Evolutionary conservation across 2,888 invertebrate species (phyloP), one percentile per base, ranked within the genome.

Genomic region (Drosophila austrosaltans): DNA sequence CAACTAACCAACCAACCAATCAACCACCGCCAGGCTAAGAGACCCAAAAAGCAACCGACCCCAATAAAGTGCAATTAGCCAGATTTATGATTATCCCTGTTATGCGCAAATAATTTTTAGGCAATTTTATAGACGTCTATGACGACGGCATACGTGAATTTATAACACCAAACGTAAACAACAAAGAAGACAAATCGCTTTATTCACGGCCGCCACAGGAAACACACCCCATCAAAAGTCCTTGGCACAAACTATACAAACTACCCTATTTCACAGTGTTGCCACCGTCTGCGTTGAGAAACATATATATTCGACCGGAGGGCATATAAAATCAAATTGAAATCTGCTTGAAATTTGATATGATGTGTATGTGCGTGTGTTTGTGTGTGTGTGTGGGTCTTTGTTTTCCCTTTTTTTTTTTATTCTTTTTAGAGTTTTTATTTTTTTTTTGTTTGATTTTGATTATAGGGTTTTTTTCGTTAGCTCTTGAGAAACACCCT

Each of bases 71-170:
- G 81, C 84, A 91, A 90, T 90, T 91, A 90, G 90, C 88, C 82
- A 91, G 91, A 90, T 90, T 90, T 91, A 90, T 90, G 90, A 90
- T 90, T 91, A 90, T 90, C 91, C 90, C 88, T 89, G 90, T 89
- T 91, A 90, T 88, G 90, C 86, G 79, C 88, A 89, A 88, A 91
- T 90, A 89, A 90, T 91, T 89, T 90, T 89, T 87, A 75, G 87
- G 86, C 90, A 89, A 90, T 91, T 90, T 80, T 77, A 77, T 73
- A 69, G 56, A 75, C 73, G 71, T 56, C 53, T 63, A 68, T 68
- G 72, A 61, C 69, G 76, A 68, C 69, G 79, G 68, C 69, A 48
- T 8, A 70, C 76, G 76, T 80, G 73, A 85, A 85, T 87, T 89
- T 85, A 85, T 85, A 89, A 85, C 85, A 81, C 89, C 84, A 82